These are phyloP conservation scores for Aurelia aurita complex sp. Pacific DNA, from an alignment of 30 jellyfish, hydroid and myxozoan species.

Conservation along the genomic window DNA sequence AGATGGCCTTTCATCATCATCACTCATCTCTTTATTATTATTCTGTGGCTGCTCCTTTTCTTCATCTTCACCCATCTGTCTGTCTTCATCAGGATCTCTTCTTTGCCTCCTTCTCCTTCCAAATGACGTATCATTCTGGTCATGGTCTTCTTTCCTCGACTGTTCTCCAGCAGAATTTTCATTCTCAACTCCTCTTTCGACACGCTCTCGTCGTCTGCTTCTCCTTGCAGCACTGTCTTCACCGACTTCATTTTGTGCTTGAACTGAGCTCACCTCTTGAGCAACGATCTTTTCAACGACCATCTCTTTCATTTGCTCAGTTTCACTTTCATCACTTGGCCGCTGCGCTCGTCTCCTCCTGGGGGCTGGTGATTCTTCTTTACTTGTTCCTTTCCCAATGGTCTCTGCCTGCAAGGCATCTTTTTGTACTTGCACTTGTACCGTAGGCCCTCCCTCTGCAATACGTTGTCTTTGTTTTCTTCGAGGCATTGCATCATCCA, in stretches of 20 bases:
- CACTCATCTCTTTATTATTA: too few relatives aligned
- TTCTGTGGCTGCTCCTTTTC: neutral
- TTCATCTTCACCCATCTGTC: slow-evolving; percentile 15
- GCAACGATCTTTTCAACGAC: too few relatives aligned
- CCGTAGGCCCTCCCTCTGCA: neutral
- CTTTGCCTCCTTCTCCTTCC: neutral
- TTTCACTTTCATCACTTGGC: too few relatives aligned
- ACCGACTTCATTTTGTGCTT: too few relatives aligned
- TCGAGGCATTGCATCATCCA: neutral
- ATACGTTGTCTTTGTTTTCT: neutral
- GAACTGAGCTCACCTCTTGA: too few relatives aligned
- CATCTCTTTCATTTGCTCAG: too few relatives aligned
- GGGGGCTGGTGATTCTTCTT: neutral
- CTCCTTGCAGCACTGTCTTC: neutral
- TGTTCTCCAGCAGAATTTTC: neutral
- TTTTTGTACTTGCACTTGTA: neutral
- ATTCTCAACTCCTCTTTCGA: neutral
- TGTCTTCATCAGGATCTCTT: neutral
- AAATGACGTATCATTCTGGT: neutral
- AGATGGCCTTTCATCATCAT: too few relatives aligned
- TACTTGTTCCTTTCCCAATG: neutral
- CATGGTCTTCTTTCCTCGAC: neutral
- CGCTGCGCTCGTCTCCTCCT: neutral
- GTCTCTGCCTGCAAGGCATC: too few relatives aligned
- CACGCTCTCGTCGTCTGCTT: neutral